Base-by-base conservation (phyloP, 2,797 vertebrate genomes). In the Sebastes minor region DNA sequence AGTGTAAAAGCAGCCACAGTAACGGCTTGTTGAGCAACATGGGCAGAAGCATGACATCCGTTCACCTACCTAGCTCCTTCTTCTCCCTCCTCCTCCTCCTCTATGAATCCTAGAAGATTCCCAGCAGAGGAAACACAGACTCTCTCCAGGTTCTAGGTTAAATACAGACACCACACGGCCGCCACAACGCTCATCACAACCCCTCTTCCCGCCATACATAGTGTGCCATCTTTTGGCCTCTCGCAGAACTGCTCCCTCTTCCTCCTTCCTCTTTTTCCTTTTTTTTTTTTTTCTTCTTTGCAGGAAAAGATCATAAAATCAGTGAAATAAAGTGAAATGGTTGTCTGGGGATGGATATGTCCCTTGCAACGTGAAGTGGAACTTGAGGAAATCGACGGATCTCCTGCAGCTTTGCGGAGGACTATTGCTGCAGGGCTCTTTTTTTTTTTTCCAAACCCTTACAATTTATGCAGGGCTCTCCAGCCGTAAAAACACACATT, bases 221-320 rank as follows among this genome's bases (percentile, higher is more conserved):
- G 94, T 94, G 89, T 93, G 94, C 95, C 95, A 96, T 94, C 95
- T 96, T 92, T 92, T 95, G 95, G 94, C 74, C 14, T 55, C 69
- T 78, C 42, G 5, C n/a, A 57, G 90, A 92, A 95, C 82, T 94
- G 81, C 90, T 46, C 27, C 35, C 23, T 42, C 30, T 62, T 11
- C 32, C 13, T 49, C 42, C 6, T 33, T 8, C 13, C 8, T 9
- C 22, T 23, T 57, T 20, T 18, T 10, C 46, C 28, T 70, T 57
- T 75, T 38, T 4, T 27, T 27, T 33, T 12, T 22, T 53, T 66
- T 52, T 33, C 69, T 30, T 56, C 33, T 56, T 63, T 81, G 65
- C 87, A 77, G 76, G 80, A 74, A 88, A 89, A 89, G 91, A 86
- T 88, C 93, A 92, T 93, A 93, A 94, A 94, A 92, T 86, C 88